These are phyloP conservation scores for Pampus argenteus DNA, from an alignment of 2,797 vertebrate species.

Conservation along the genomic window DNA sequence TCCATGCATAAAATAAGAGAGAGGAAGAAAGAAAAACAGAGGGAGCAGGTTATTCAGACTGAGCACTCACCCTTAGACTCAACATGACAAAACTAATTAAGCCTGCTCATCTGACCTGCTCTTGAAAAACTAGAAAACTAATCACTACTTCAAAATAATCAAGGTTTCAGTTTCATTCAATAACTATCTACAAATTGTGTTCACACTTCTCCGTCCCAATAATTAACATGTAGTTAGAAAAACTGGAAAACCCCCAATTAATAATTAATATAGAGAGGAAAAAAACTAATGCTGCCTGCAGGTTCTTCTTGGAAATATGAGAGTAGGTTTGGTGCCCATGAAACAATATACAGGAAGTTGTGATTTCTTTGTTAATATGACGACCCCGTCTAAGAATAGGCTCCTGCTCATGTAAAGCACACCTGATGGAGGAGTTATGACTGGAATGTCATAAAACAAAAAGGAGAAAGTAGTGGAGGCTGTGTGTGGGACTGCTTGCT, in stretches of 20 bases:
- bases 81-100: conserved; percentile 66
- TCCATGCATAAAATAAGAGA: conserved; percentile 77
- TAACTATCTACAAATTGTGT: conserved; percentile 9
- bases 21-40: conserved; percentile 47
- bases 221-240: conserved; percentile 30
- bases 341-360: not conserved
- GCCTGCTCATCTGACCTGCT: conserved; percentile 40
- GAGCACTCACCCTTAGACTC: conserved; percentile 51
- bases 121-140: conserved; percentile 47
- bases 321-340: not conserved
- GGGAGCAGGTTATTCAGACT: conserved; percentile 55
- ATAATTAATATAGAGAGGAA: conserved; percentile 3
- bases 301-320: conserved; percentile 7
- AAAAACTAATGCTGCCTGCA: not conserved
- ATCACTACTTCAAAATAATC: conserved; percentile 39
- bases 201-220: conserved; percentile 12
- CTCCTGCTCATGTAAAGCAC: conserved; percentile 26
- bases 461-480: not conserved
- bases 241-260: conserved; percentile 4
- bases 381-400: not conserved
- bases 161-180: conserved; percentile 5
- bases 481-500: not conserved
- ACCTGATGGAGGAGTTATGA: conserved; percentile 19
- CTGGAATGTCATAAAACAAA: conserved; percentile 34
- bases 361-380: conserved; percentile 3